phyloP scores from a whole-genome alignment of 2,113 vertebrate genomes.

The Nothocercus nigrocapillus region DNA sequence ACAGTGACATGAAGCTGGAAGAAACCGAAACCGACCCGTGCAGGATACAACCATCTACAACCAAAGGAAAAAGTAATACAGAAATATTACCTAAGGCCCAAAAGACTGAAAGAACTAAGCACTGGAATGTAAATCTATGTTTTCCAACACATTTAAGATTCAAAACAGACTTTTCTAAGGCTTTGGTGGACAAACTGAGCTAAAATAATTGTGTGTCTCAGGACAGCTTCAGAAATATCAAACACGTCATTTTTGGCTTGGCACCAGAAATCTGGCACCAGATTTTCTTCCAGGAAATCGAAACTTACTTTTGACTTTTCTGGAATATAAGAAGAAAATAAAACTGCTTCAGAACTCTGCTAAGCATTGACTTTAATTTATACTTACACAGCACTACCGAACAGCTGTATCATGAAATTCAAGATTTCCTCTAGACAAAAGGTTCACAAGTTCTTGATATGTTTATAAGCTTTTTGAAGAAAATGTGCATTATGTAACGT shows the following conservation, averaged over 20 bases:
- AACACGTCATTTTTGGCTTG: background rate
- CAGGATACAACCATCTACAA: background rate
- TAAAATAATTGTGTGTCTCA: background rate
- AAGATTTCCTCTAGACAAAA: background rate
- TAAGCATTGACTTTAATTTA: background rate
- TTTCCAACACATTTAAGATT: background rate
- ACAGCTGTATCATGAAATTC: background rate
- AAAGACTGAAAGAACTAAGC: background rate
- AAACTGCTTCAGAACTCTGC: background rate
- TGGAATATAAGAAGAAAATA: background rate
- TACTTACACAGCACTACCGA: background rate
- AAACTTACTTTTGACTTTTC: background rate
- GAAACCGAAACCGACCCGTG: background rate
- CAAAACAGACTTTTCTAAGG: constrained; percentile 12
- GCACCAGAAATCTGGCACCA: constrained; percentile 11
- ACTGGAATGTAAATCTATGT: background rate
- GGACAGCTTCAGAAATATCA: background rate
- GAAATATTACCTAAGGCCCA: background rate
- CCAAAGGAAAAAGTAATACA: background rate
- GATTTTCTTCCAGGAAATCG: background rate
- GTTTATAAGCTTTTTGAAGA: background rate
- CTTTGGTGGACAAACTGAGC: background rate
- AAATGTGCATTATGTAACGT: background rate
- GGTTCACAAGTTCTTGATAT: background rate
- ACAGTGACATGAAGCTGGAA: background rate